Conservation (phyloP, 2,888 invertebrate genomes). For the Axea sp. region DNA sequence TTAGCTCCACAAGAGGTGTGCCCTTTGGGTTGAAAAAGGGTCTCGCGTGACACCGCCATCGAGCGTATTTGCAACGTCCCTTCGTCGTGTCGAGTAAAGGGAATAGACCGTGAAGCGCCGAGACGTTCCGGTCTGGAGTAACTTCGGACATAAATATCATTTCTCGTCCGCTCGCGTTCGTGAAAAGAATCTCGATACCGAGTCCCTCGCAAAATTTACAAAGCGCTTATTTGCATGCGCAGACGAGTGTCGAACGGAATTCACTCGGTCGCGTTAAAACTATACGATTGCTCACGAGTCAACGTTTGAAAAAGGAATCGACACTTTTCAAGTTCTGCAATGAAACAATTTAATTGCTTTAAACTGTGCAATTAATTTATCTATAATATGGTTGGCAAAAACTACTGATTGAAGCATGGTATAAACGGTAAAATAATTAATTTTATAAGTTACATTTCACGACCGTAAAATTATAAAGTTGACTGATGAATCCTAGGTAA, state of each 20-base stretch:
- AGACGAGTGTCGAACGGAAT: constrained; percentile 20
- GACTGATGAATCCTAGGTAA: no score
- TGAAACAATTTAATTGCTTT: no score
- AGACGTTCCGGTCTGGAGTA: constrained; percentile 60
- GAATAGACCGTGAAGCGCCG: constrained; percentile 60
- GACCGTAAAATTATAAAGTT: no score
- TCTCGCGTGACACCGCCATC: constrained; percentile 48
- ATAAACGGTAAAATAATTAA: no score
- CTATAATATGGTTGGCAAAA: no score
- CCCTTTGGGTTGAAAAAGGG: constrained; percentile 45
- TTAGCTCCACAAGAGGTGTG: constrained; percentile 47
- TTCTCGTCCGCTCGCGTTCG: constrained; percentile 44
- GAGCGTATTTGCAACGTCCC: constrained; percentile 50
- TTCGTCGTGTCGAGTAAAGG: constrained; percentile 44
- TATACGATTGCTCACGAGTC: not conserved
- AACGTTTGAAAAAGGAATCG: no score
- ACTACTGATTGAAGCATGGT: no score
- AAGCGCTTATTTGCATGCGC: constrained; percentile 55
- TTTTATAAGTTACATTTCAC: no score
- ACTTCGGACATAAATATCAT: constrained; percentile 59
- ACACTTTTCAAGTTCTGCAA: no score
- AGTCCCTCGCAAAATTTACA: constrained; percentile 41
- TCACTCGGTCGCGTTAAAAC: constrained; percentile 22
- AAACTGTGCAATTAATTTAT: no score
- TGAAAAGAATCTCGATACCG: constrained; percentile 54